Percentiles rank a stretch among this genome's conserved stretches.
Evolutionary conservation across 2,113 vertebrate genomes (phyloP).

Genomic region (Diadophis punctatus): DNA sequence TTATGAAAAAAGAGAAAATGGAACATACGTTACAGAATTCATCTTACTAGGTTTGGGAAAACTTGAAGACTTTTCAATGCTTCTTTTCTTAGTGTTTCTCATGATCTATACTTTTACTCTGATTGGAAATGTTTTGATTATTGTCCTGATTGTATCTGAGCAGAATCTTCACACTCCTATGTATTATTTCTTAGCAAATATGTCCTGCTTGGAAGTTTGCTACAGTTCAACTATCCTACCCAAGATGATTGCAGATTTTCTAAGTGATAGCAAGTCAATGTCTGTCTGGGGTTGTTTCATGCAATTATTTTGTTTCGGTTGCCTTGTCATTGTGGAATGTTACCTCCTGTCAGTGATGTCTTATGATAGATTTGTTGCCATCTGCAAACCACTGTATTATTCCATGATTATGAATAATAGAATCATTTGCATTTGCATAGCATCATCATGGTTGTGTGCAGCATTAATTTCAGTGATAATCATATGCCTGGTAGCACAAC

Average conservation of each 20-base stretch:
- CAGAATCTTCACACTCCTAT: constrained; percentile 51
- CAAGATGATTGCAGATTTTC: neutral
- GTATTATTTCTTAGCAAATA: constrained; percentile 36
- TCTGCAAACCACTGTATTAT: constrained; percentile 36
- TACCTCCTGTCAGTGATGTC: constrained; percentile 51
- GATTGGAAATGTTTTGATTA: constrained; percentile 28
- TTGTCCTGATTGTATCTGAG: constrained; percentile 23
- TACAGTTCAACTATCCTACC: neutral
- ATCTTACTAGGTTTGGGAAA: neutral
- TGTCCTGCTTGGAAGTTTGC: neutral
- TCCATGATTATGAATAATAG: constrained; percentile 31
- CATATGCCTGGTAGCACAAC: constrained; percentile 32
- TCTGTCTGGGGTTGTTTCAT: neutral
- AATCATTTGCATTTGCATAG: neutral
- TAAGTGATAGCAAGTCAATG: neutral
- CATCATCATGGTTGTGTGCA: constrained; percentile 11
- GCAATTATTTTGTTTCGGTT: neutral
- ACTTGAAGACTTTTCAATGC: constrained; percentile 3
- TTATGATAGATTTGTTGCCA: constrained; percentile 42
- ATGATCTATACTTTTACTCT: constrained; percentile 21
- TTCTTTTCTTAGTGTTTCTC: constrained; percentile 48
- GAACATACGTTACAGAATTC: neutral
- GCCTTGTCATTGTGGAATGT: constrained; percentile 37
- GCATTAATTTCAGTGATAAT: constrained; percentile 37
- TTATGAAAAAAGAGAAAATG: neutral